Percentiles rank a stretch among this genome's conserved stretches.
These are phyloP conservation scores for Drosophila meridiana DNA, from an alignment of 2,888 invertebrate species.

Conservation along the genomic window DNA sequence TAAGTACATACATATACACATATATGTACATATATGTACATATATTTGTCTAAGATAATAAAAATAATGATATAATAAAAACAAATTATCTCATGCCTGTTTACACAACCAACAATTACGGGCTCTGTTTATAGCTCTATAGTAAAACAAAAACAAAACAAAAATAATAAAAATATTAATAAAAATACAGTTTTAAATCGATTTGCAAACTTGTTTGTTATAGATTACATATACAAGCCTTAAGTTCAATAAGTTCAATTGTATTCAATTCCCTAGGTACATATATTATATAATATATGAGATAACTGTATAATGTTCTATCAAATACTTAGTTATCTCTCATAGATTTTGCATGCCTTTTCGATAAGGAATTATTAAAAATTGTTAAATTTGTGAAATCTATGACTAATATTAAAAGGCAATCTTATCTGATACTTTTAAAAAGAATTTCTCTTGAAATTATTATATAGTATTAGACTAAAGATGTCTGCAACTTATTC, in stretches of 20 bases:
- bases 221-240: background rate
- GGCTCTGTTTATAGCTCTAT: background rate
- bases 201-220: background rate
- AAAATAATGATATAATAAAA: background rate
- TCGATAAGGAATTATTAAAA: background rate
- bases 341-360: background rate
- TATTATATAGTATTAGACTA: background rate
- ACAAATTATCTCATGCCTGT: background rate
- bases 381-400: background rate
- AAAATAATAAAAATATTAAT: background rate
- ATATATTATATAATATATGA: background rate
- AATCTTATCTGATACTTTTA: background rate
- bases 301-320: background rate
- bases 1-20: background rate
- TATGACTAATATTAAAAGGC: background rate
- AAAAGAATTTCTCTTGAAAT: background rate
- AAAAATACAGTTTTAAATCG: background rate
- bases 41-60: slow-evolving; percentile 26
- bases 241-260: slow-evolving; percentile 1
- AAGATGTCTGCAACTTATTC: background rate
- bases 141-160: background rate
- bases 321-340: background rate
- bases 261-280: background rate
- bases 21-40: too few species aligned
- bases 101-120: background rate